phyloP scores from a whole-genome alignment of 2,113 vertebrate species.

The Ia io region DNA sequence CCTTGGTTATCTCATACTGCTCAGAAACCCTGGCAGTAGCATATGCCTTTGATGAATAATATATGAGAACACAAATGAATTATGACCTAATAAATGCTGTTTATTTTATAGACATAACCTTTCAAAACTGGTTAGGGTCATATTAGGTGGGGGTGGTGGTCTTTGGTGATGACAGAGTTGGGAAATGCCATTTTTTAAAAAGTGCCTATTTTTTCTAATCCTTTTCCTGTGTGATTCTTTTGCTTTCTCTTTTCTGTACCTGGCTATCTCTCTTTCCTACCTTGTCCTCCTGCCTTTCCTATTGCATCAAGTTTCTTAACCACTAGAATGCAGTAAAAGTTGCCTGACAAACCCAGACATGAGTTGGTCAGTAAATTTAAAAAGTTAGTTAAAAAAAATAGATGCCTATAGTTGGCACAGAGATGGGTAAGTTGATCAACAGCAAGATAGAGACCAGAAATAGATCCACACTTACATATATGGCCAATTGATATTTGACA shows the following conservation, averaged over 20 bases:
- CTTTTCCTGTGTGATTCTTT: not conserved
- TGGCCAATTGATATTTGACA: not conserved
- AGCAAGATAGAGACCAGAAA: not conserved
- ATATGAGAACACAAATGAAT: not conserved
- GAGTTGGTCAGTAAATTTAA: not conserved
- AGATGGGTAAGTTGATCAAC: not conserved
- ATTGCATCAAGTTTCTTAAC: not conserved
- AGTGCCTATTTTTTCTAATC: not conserved
- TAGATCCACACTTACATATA: not conserved
- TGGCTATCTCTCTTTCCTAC: not conserved
- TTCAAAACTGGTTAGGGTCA: slow-evolving; percentile 2
- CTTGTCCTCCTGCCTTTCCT: not conserved
- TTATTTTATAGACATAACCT: not conserved
- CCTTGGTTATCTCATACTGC: not conserved
- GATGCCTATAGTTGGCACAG: not conserved
- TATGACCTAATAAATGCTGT: not conserved
- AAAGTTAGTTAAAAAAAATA: not conserved
- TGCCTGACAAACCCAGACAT: not conserved
- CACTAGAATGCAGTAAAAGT: not conserved
- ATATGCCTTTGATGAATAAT: slow-evolving; percentile 44
- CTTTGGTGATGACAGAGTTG: not conserved
- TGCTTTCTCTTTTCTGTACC: not conserved
- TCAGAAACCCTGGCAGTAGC: not conserved
- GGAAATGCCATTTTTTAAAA: not conserved
- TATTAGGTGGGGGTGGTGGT: not conserved